A percentile compares a stretch with the other conserved stretches of the same genome.
Conservation (phyloP, 1,140 invertebrate species). For the Pogonomyrmex barbatus region DNA sequence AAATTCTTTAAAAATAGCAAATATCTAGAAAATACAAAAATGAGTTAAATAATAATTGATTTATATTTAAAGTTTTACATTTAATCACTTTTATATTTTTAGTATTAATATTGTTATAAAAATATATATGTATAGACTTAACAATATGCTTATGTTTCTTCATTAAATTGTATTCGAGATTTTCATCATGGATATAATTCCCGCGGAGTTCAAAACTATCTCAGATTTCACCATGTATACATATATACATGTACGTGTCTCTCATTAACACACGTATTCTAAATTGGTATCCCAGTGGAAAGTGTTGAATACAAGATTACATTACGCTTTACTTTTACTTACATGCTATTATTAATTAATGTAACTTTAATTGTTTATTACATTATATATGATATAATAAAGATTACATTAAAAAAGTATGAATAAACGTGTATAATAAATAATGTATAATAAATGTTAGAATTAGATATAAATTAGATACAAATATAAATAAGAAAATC, state of each 20-base stretch:
- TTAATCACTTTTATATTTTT: slow-evolving; percentile 1
- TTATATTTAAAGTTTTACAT: background rate
- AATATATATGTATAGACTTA: background rate
- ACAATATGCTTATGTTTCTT: background rate
- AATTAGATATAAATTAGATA: too few relatives aligned
- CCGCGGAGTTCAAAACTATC: slow-evolving; percentile 33
- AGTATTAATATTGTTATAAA: background rate
- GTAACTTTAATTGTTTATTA: background rate
- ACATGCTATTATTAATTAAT: background rate
- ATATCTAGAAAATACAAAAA: background rate
- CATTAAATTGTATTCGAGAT: background rate
- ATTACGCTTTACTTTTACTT: background rate
- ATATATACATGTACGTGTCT: background rate
- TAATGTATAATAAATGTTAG: too few relatives aligned
- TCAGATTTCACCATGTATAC: background rate
- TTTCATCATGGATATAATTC: slow-evolving; percentile 37
- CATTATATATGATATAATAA: too few relatives aligned
- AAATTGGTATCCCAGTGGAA: background rate
- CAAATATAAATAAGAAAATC: background rate
- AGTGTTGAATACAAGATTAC: background rate
- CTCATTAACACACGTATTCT: background rate
- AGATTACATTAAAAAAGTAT: too few relatives aligned
- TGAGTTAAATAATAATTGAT: background rate
- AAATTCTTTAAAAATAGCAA: background rate
- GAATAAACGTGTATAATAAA: too few relatives aligned